Base-by-base conservation (phyloP, 2,113 vertebrate species). In the Bubo scandiacus region DNA sequence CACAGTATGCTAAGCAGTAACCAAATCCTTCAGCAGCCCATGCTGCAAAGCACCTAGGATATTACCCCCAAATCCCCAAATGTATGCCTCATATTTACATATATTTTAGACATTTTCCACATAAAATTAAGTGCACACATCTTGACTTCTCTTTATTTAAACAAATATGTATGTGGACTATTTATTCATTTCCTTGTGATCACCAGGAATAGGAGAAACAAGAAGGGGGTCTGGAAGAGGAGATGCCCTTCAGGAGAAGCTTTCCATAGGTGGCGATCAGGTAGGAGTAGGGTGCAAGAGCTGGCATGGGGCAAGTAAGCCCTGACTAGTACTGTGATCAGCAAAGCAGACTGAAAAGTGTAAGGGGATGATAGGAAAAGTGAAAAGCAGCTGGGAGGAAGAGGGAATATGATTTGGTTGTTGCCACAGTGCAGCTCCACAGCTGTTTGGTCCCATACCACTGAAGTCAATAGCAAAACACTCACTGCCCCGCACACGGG, bases 401-500 rank as follows among this genome's bases (percentile, higher is more conserved):
- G 15, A 29, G 43, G 26, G 26, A 42, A 11, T 9, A 6, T 1
- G 38, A 36, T 36, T 32, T 10, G 55, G 38, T 6, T 87, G 72
- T 30, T 27, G 51, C 19, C 55, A 47, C 26, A 23, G 59, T 4
- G 20, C 34, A 67, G 49, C 26, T 73, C 49, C 43, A 17, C 43
- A 38, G 57, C n/a, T 16, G 15, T 57, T 57, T 45, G 36, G 30
- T 55, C 49, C 19, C 1, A 0, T 12, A 6, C 4, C 62, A 15
- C 67, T 13, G 38, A 42, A 52, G 34, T 9, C 61, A 57, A 20
- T 0, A 58, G 67, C 55, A 45, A 38, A 75, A 10, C 2, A 2
- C 34, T 52, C 15, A 4, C 25, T 11, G 4, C 23, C 18, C 10
- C 4, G 1, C 47, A 61, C n/a, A 16, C 16, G 4, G 1, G 23